These are phyloP conservation scores for Cyaniris semiargus DNA, from an alignment of 2,888 invertebrate species.

Conservation along the genomic window DNA sequence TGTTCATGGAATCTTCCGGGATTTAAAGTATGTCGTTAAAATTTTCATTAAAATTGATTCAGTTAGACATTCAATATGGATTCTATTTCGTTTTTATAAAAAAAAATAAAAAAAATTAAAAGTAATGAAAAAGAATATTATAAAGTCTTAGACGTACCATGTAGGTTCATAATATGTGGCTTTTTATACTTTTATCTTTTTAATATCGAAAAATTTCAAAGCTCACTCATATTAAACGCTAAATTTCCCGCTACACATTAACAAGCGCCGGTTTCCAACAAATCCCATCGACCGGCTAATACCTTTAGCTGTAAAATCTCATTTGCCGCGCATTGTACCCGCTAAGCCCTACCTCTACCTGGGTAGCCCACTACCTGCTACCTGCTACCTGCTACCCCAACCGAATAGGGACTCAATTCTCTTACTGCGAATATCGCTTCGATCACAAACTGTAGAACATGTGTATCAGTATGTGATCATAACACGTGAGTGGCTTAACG, in stretches of 20 bases:
- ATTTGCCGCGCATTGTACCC: conserved; percentile 17
- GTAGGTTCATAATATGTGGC: too few species aligned
- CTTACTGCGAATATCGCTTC: background rate
- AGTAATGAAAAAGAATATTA: too few species aligned
- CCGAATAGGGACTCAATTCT: background rate
- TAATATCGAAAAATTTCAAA: background rate
- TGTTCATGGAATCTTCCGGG: too few species aligned
- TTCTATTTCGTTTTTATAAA: too few species aligned
- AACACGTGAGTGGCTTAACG: too few species aligned
- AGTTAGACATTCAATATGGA: too few species aligned
- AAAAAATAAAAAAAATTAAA: too few species aligned
- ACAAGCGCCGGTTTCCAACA: background rate
- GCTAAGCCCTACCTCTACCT: background rate
- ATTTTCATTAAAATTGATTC: too few species aligned
- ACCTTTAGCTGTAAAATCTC: background rate
- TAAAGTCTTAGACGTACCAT: too few species aligned
- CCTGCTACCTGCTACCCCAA: background rate
- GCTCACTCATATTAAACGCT: background rate
- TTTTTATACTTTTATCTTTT: background rate
- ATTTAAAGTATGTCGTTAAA: too few species aligned
- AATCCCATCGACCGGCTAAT: background rate
- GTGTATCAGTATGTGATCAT: too few species aligned
- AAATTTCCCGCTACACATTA: background rate
- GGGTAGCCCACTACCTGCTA: background rate
- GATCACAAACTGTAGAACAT: background rate